Evolutionary conservation across 2,113 vertebrate species (phyloP), one percentile per base, ranked within the genome.

Genomic region (Lates calcarifer): DNA sequence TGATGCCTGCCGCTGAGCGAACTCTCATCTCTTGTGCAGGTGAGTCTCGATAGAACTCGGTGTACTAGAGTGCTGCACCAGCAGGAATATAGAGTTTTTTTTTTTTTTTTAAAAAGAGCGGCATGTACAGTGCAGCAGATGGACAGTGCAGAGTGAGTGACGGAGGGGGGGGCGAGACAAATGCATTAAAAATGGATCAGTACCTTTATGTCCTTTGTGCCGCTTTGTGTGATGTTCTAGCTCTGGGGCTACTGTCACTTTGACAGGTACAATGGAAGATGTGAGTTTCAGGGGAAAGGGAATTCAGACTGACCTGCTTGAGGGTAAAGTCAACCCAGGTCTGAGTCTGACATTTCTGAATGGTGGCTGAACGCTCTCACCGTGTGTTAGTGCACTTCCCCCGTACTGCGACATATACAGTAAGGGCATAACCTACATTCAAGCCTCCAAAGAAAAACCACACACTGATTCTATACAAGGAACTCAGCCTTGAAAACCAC

Each of bases 141-240:
- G 0, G 63, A 70, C 58, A 81, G 45, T 2, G 7, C 47, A 49
- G 33, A 71, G 29, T 45, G 51, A 75, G 28, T 51, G 28, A 79
- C 61, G 69, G 47, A 62, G 6, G 53, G 31, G 0, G 6, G 29
- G 15, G 24, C 15, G 31, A 66, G 33, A 28, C 15, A 29, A 74
- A 67, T 64, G 20, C 81, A 85, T 87, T 81, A 85, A 83, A 88
- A 79, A 82, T 81, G 39, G 58, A 87, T 77, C 51, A 58, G 82
- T 51, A 29, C 35, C 33, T 65, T 75, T 68, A 62, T 60, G 76
- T 70, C 56, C 37, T 63, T 70, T 57, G 69, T 81, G 61, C 41
- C 0, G 4, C 69, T 79, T 28, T 82, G 67, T 83, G 70, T 82
- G 74, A 86, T 81, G 70, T 33, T 22, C 31, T 49, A 72, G 77